A percentile compares a stretch with the other conserved stretches of the same genome.
phyloP scores from a whole-genome alignment of 37 sponge, comb jelly and placozoan species.

The Geodia barretti region DNA sequence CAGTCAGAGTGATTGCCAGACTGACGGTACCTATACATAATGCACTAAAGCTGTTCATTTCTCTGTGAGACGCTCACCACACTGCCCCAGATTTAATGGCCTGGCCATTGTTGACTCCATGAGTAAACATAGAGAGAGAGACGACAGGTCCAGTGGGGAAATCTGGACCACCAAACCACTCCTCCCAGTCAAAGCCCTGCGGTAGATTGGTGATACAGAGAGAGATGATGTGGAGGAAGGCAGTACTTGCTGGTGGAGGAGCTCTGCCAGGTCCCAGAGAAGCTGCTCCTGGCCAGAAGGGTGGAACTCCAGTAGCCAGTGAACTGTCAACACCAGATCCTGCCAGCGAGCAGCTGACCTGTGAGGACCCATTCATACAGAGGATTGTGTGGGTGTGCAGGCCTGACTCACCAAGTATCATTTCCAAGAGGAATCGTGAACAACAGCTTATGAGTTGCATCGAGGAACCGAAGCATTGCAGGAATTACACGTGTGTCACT shows the following conservation, averaged over 20 bases:
- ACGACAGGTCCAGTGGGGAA: slow-evolving; percentile 63
- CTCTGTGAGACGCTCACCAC: slow-evolving; percentile 44
- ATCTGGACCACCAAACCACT: slow-evolving; percentile 26
- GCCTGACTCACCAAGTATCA: slow-evolving; percentile 31
- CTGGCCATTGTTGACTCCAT: slow-evolving; percentile 83
- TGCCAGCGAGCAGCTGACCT: slow-evolving; percentile 76
- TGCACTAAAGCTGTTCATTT: background rate
- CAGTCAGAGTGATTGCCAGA: slow-evolving; percentile 54
- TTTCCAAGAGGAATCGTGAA: slow-evolving; percentile 37
- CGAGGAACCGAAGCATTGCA: slow-evolving; percentile 65
- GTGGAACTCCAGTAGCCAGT: slow-evolving; percentile 71
- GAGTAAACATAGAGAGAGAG: slow-evolving; percentile 37
- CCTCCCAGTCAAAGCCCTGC: slow-evolving; percentile 77
- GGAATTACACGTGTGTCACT: slow-evolving; percentile 52
- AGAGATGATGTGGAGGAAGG: background rate
- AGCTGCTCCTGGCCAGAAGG: slow-evolving; percentile 68
- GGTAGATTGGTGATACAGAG: too few species aligned
- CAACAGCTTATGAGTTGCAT: slow-evolving; percentile 49
- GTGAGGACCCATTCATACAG: background rate
- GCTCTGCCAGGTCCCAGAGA: slow-evolving; percentile 81
- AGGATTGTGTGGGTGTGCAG: background rate
- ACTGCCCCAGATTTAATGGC: slow-evolving; percentile 77
- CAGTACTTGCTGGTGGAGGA: slow-evolving; percentile 52
- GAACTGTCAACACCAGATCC: slow-evolving; percentile 62
- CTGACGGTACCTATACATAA: slow-evolving; percentile 63